These are phyloP conservation scores for Zaprionus kolodkinae DNA, from an alignment of 1,140 invertebrate genomes.

Conservation along the genomic window DNA sequence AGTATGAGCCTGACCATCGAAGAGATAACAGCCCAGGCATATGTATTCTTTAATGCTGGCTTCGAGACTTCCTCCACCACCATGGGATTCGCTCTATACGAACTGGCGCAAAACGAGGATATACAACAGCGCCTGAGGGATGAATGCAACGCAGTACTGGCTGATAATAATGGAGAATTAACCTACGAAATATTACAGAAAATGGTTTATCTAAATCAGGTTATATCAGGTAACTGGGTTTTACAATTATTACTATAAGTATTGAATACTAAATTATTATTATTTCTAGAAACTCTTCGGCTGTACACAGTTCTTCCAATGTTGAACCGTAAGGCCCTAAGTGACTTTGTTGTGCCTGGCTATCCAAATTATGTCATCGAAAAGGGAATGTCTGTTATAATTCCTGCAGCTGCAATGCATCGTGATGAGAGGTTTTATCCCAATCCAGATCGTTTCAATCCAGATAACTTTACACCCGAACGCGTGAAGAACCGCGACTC, in stretches of 20 bases:
- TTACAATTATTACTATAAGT: not conserved
- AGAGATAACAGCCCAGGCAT: constrained; percentile 83
- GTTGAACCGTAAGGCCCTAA: constrained; percentile 83
- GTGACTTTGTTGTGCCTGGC: constrained; percentile 83
- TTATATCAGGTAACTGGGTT: constrained; percentile 80
- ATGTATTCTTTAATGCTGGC: constrained; percentile 86
- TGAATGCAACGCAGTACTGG: constrained; percentile 85
- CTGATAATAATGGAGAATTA: constrained; percentile 49
- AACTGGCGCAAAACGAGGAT: constrained; percentile 85
- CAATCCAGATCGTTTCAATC: constrained; percentile 88
- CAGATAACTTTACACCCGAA: constrained; percentile 88
- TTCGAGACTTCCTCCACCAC: constrained; percentile 87
- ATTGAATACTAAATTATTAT: not conserved
- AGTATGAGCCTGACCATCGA: constrained; percentile 40
- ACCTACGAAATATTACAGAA: constrained; percentile 69
- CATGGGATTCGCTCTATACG: constrained; percentile 85
- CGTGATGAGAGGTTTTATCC: constrained; percentile 85
- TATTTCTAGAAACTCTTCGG: constrained; percentile 67
- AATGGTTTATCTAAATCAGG: constrained; percentile 40
- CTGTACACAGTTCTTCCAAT: constrained; percentile 83
- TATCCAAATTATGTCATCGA: constrained; percentile 75
- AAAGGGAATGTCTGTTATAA: constrained; percentile 65
- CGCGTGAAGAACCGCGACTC: constrained; percentile 84
- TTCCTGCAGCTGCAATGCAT: constrained; percentile 75
- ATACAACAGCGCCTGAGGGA: constrained; percentile 84